These are phyloP conservation scores for Eriocheir sinensis DNA, from an alignment of 1,140 invertebrate species.

Conservation along the genomic window DNA sequence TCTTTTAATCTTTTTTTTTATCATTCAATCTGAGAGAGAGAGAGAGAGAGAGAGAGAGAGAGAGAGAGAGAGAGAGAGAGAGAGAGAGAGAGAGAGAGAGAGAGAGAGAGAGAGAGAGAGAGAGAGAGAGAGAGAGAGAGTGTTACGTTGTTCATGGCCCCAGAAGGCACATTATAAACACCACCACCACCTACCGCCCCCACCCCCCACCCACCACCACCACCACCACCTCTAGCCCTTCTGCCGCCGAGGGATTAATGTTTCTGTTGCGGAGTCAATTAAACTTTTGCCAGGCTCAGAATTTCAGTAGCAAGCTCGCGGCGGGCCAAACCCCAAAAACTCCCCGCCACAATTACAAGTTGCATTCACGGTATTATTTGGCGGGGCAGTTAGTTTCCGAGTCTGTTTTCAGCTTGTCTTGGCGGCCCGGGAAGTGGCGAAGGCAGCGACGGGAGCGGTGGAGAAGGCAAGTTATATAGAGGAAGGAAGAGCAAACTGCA, in stretches of 20 bases:
- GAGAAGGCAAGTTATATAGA: too few relatives aligned
- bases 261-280: not conserved
- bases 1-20: too few relatives aligned
- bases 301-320: not conserved
- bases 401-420: too few relatives aligned
- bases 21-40: not conserved
- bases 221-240: too few relatives aligned
- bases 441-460: too few relatives aligned
- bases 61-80: slow-evolving; percentile 38
- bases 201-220: not conserved
- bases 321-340: not conserved
- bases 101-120: not conserved
- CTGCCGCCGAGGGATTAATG: not conserved
- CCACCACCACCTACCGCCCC: not conserved
- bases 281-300: slow-evolving; percentile 2
- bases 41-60: not conserved
- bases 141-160: too few relatives aligned
- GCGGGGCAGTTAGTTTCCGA: not conserved
- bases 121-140: not conserved
- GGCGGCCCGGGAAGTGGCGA: too few relatives aligned
- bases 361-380: slow-evolving; percentile 17
- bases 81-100: not conserved
- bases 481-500: too few relatives aligned
- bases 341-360: not conserved
- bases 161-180: not conserved